Evolutionary conservation across 2,888 invertebrate genomes (phyloP).

Genomic region (Platycheirus albimanus): DNA sequence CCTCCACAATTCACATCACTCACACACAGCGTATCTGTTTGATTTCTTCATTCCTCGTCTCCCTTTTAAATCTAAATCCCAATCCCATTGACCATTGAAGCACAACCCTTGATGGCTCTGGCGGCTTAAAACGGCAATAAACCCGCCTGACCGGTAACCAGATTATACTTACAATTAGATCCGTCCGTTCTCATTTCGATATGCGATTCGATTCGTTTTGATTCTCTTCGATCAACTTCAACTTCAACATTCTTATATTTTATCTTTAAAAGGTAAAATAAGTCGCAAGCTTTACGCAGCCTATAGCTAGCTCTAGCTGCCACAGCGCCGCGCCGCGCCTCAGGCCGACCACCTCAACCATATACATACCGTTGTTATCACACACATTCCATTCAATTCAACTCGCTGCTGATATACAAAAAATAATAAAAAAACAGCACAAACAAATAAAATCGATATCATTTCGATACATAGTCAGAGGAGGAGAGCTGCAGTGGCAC

Average conservation of each 20-base stretch:
- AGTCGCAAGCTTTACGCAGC: slow-evolving; percentile 50
- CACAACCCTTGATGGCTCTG: too few species aligned
- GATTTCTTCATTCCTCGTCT: slow-evolving; percentile 30
- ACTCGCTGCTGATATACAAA: neutral
- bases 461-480: slow-evolving; percentile 34
- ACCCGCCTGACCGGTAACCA: slow-evolving; percentile 67
- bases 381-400: slow-evolving; percentile 27
- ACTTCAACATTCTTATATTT: slow-evolving; percentile 32
- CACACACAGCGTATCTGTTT: slow-evolving; percentile 24
- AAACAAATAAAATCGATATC: slow-evolving; percentile 47
- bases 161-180: slow-evolving; percentile 54
- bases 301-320: slow-evolving; percentile 10
- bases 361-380: slow-evolving; percentile 8
- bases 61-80: too few species aligned
- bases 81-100: slow-evolving; percentile 46
- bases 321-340: neutral
- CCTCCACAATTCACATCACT: too few species aligned
- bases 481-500: slow-evolving; percentile 33
- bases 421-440: slow-evolving; percentile 4
- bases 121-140: slow-evolving; percentile 60
- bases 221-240: too few species aligned
- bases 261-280: slow-evolving; percentile 48
- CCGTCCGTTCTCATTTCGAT: slow-evolving; percentile 69
- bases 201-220: slow-evolving; percentile 40
- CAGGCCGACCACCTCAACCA: slow-evolving; percentile 16